These are phyloP conservation scores for Folsomia manolachei DNA, from an alignment of 2,888 invertebrate species.

Conservation along the genomic window DNA sequence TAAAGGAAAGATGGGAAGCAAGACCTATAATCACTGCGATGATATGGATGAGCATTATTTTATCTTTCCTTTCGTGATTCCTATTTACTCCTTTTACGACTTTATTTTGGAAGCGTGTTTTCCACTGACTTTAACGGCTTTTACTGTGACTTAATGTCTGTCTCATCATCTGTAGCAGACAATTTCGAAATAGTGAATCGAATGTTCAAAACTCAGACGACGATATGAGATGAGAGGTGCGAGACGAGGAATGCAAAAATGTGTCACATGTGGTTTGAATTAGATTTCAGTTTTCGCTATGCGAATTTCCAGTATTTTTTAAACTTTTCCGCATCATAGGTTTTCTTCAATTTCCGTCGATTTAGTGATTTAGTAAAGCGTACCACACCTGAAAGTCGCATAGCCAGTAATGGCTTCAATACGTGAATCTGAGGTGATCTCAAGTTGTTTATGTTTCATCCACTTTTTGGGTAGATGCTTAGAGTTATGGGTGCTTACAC, in stretches of 20 bases:
- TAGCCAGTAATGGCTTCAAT: too few relatives aligned
- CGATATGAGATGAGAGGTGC: not conserved
- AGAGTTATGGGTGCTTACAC: constrained; percentile 8
- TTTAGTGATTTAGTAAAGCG: too few relatives aligned
- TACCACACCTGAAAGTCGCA: too few relatives aligned
- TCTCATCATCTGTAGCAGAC: not conserved
- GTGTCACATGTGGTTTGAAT: constrained; percentile 1
- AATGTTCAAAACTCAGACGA: too few relatives aligned
- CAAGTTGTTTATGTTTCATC: not conserved
- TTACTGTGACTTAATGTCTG: constrained; percentile 17
- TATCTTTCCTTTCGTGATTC: constrained; percentile 50
- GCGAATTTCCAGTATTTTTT: too few relatives aligned
- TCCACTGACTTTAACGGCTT: constrained; percentile 48
- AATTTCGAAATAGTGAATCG: too few relatives aligned
- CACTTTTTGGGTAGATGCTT: constrained; percentile 6
- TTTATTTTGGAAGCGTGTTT: constrained; percentile 49
- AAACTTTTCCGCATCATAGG: too few relatives aligned
- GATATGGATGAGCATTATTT: constrained; percentile 33
- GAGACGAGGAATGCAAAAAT: not conserved
- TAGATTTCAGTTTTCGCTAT: too few relatives aligned
- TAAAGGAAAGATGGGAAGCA: not conserved
- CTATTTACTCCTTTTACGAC: constrained; percentile 49
- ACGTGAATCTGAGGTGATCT: too few relatives aligned
- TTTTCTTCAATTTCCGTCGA: too few relatives aligned
- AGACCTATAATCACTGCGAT: constrained; percentile 21